A percentile compares a stretch with the other conserved stretches of the same genome.
phyloP scores from a whole-genome alignment of 1,140 invertebrate genomes.

The Polypedilum vanderplanki region DNA sequence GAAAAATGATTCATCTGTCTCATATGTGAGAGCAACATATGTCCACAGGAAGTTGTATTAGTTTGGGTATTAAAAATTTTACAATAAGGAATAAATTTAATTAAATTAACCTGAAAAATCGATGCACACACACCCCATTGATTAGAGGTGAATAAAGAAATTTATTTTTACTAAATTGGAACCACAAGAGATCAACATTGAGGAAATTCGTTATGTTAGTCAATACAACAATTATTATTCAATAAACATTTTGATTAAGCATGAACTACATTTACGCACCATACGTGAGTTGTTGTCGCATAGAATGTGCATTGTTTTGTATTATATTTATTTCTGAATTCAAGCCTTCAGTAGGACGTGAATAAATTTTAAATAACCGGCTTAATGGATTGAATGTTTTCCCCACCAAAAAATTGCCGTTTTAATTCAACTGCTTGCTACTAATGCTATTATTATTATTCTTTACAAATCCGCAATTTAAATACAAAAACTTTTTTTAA shows the following conservation, averaged over 20 bases:
- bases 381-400: conserved; percentile 12
- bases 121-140: not conserved
- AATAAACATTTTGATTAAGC: conserved; percentile 8
- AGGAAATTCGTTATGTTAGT: not conserved
- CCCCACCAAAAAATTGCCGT: not conserved
- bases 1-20: conserved; percentile 24
- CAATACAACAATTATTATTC: conserved; percentile 4
- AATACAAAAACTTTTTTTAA: not conserved
- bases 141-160: not conserved
- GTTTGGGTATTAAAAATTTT: not conserved
- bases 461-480: conserved; percentile 18
- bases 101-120: conserved; percentile 22
- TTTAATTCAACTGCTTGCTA: too few species aligned
- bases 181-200: not conserved
- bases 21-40: conserved; percentile 12
- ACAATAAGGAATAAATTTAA: not conserved
- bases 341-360: not conserved
- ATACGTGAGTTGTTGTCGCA: not conserved
- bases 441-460: not conserved
- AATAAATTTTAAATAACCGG: conserved; percentile 13
- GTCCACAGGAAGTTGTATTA: conserved; percentile 22
- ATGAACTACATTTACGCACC: not conserved
- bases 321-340: not conserved
- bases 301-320: not conserved
- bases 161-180: too few species aligned